Base-by-base conservation (phyloP, 2,888 invertebrate genomes). In the Amblyteles armatorius region DNA sequence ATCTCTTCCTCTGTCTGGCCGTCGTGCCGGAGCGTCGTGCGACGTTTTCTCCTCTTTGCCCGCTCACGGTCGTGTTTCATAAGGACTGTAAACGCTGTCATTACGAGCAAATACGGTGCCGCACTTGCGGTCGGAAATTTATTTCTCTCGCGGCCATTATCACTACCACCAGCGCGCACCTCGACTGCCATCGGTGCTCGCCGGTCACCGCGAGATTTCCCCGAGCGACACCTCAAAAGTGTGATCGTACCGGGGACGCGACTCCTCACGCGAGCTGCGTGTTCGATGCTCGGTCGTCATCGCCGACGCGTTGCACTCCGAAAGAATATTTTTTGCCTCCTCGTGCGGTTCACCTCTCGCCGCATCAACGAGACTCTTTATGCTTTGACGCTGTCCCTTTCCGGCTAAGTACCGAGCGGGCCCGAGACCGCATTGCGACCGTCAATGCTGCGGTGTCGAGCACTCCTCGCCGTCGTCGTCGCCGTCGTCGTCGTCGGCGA, bases 1-100 rank as follows among this genome's bases (percentile, higher is more conserved):
- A 11, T 52, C 55, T 73, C 57, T 36, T 22, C 40, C 55, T 55
- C 52, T 55, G 2, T 60, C 44, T 29, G 26, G 13, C 26, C 22
- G 55, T 78, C 69, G 48, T 48, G 55, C 22, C 52, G 33, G 44
- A 11, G 22, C 22, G 13, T 29, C 3, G 36, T 57, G 36, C 22
- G 48, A 60, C 33, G 19, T 50, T 72, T 48, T 22, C 29, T 6
- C 13, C 26, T n/a, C 16, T 44, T n/a, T 13, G 26, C n/a, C 57
- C 11, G 3, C 44, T 48, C 48, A 67, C 63, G 52, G 68, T 88
- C 88, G 89, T 88, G 89, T 90, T 89, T 87, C 90, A 83, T 86
- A 88, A 88, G 88, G 79, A 80, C 87, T 86, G 88, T 89, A 90
- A 91, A 90, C 88, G 88, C 89, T 88, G 87, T 89, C 90, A 87